Percentiles rank a stretch among this genome's conserved stretches.
phyloP scores from a whole-genome alignment of 1,140 invertebrate genomes.

The Apolygus lucorum region DNA sequence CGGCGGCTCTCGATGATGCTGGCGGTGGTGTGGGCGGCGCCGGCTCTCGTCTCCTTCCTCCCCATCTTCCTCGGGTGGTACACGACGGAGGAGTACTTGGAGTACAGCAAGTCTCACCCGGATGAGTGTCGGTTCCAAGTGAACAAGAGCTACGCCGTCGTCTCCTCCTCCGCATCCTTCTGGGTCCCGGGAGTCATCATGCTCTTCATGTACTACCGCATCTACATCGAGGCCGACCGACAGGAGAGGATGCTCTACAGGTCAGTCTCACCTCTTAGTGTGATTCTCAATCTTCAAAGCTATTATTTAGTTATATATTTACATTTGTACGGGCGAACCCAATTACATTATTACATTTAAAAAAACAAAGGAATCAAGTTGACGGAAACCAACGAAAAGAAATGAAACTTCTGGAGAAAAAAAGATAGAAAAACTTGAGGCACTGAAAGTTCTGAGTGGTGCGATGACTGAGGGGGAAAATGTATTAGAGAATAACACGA shows the following conservation, averaged over 20 bases:
- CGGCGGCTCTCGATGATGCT: constrained; percentile 64
- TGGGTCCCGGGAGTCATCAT: constrained; percentile 93
- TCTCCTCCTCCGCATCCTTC: constrained; percentile 88
- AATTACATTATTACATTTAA: too few species aligned
- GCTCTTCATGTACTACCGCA: constrained; percentile 88
- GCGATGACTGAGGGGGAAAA: too few species aligned
- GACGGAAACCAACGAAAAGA: too few species aligned
- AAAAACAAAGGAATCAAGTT: too few species aligned
- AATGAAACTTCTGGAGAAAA: too few species aligned
- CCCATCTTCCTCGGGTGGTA: constrained; percentile 93
- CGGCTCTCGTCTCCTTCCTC: constrained; percentile 84
- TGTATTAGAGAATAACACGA: too few species aligned
- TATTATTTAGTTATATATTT: too few species aligned
- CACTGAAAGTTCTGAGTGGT: too few species aligned
- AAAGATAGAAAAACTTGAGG: too few species aligned
- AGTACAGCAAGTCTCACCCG: constrained; percentile 58
- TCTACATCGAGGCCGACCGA: constrained; percentile 81
- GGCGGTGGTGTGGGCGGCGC: constrained; percentile 82
- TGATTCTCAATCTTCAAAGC: too few species aligned
- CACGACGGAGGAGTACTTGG: constrained; percentile 69
- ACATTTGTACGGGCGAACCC: too few species aligned
- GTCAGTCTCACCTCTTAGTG: too few species aligned
- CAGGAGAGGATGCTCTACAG: constrained; percentile 86
- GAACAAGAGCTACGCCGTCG: constrained; percentile 79
- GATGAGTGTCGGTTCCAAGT: constrained; percentile 78